Conservation (phyloP, 1,140 invertebrate species). For the Drosophila kikkawai region DNA sequence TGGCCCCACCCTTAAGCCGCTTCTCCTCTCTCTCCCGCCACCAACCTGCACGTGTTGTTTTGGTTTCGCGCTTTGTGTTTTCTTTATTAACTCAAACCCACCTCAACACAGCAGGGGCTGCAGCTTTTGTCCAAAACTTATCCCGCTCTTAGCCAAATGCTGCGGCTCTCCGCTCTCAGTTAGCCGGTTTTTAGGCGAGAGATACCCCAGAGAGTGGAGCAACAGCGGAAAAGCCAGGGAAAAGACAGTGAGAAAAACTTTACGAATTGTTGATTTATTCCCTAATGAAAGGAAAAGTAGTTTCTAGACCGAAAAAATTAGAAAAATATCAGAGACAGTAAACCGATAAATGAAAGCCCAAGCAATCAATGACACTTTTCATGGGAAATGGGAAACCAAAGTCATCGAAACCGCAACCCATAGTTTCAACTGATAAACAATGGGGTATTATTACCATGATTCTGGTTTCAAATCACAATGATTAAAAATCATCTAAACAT, state of each 20-base stretch:
- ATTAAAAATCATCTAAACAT: constrained; percentile 2
- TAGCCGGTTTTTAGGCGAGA: constrained; percentile 30
- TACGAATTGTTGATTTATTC: neutral
- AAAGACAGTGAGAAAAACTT: neutral
- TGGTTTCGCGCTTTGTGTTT: constrained; percentile 39
- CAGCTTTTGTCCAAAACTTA: constrained; percentile 29
- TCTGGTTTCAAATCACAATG: constrained; percentile 5
- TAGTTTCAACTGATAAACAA: constrained; percentile 8
- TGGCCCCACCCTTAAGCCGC: neutral
- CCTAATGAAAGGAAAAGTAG: neutral
- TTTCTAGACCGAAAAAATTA: neutral
- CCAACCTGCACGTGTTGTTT: constrained; percentile 47
- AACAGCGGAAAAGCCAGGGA: neutral
- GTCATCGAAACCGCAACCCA: constrained; percentile 6
- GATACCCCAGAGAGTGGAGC: constrained; percentile 4
- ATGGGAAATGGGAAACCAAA: neutral
- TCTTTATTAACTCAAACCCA: constrained; percentile 7
- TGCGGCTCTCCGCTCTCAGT: constrained; percentile 14
- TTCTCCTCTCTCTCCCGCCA: neutral
- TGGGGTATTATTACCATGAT: neutral
- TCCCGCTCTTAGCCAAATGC: constrained; percentile 23
- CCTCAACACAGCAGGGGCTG: constrained; percentile 16
- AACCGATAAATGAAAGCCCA: too few species aligned
- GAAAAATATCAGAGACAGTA: neutral
- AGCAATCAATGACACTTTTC: neutral